Base-by-base conservation (phyloP, 1,140 invertebrate genomes). In the Trichogramma pretiosum region DNA sequence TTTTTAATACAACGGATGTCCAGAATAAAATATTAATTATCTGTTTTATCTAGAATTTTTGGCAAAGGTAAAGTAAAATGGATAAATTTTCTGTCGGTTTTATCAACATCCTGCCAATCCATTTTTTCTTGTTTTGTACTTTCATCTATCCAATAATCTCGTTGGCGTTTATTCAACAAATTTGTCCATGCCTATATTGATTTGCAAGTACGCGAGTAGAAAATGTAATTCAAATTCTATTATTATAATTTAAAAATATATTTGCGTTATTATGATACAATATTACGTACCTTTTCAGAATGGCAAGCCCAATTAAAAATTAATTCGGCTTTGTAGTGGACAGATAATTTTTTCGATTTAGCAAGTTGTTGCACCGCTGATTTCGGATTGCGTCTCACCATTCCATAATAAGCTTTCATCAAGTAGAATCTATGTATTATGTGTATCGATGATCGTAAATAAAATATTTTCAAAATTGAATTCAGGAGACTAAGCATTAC, bases 351-450 rank as follows among this genome's bases (percentile, higher is more conserved):
- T 32, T 60, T 63, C 0, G 62, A 39, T 40, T 57, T 55, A 21
- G 49, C 30, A 14, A 71, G 14, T 16, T 64, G 38, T 24, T 50
- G 61, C 9, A 65, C 49, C 0, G 56, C 51, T 3, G 18, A n/a
- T 13, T 45, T 56, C 52, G 38, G 57, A n/a, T 49, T 57, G 18
- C 35, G 55, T 36, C 47, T 55, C 11, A 61, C 58, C 56, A 70
- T 67, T 16, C 55, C 45, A 41, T 59, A 68, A 35, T 71, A 71
- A 1, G 67, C 62, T 53, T 58, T 63, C 35, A 69, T 44, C 1
- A 71, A 30, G 14, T 60, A 48, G 49, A 63, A 69, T 41, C 69
- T 72, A 22, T n/a, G n/a, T n/a, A n/a, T n/a, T n/a, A n/a, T n/a
- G n/a, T n/a, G n/a, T n/a, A n/a, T n/a, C n/a, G n/a, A n/a, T n/a